phyloP scores from a whole-genome alignment of 2,113 vertebrate genomes.

The Sturnira hondurensis region DNA sequence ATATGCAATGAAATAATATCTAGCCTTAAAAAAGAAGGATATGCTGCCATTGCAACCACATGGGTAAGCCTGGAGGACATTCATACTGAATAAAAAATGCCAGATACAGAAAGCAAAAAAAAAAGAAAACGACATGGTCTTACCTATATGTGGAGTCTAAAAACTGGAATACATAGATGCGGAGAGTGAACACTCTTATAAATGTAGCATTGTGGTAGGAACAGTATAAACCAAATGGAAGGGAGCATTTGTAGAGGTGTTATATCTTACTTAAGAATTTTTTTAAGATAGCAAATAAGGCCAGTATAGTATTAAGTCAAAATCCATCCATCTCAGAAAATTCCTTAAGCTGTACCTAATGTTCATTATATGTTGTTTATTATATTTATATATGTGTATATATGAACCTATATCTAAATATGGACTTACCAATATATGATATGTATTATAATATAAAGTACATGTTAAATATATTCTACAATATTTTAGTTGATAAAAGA shows the following conservation, averaged over 20 bases:
- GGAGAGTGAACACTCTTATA: not conserved
- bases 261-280: not conserved
- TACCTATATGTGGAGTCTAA: not conserved
- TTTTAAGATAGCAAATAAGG: not conserved
- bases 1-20: not conserved
- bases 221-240: not conserved
- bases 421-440: not conserved
- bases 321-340: not conserved
- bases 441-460: not conserved
- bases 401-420: not conserved
- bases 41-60: not conserved
- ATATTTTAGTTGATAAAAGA: not conserved
- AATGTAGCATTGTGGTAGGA: not conserved
- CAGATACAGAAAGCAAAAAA: not conserved
- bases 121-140: not conserved
- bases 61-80: not conserved
- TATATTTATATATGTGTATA: not conserved
- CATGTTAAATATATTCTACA: not conserved
- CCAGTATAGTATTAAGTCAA: not conserved
- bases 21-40: not conserved
- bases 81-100: not conserved
- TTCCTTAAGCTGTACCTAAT: not conserved
- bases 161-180: not conserved
- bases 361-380: not conserved
- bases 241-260: not conserved